phyloP scores from a whole-genome alignment of 2,797 vertebrate genomes.

The Rhinogobio ventralis region DNA sequence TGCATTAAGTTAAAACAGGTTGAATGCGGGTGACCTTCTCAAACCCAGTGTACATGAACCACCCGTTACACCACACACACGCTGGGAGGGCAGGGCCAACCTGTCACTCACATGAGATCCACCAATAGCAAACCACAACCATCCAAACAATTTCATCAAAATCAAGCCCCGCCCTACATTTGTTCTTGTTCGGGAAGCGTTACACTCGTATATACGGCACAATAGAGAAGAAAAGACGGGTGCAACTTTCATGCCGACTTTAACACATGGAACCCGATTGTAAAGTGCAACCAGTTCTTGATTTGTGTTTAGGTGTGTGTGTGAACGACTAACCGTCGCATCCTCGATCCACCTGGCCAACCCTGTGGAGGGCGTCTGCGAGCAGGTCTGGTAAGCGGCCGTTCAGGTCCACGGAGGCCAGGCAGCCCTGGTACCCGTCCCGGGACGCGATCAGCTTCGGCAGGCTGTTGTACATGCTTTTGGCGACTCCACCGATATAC shows the following conservation, averaged over 20 bases:
- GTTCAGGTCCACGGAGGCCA: slow-evolving; percentile 93
- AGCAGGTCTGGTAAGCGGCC: slow-evolving; percentile 94
- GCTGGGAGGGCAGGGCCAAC: no score
- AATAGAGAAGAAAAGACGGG: no score
- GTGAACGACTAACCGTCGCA: slow-evolving; percentile 84
- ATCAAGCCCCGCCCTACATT: no score
- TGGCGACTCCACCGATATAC: slow-evolving; percentile 90
- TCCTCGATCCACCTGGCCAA: slow-evolving; percentile 90
- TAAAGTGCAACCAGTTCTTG: no score
- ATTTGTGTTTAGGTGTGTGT: neutral
- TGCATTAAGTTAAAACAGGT: neutral
- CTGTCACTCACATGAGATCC: no score
- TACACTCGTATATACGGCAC: no score
- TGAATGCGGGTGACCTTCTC: neutral
- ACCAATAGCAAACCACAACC: no score
- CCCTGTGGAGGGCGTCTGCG: slow-evolving; percentile 90
- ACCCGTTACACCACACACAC: no score
- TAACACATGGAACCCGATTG: no score
- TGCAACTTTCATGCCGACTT: no score
- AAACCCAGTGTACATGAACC: neutral
- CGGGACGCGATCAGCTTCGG: slow-evolving; percentile 92
- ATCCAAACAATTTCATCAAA: no score
- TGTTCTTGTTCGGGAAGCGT: no score
- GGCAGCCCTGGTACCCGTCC: slow-evolving; percentile 92
- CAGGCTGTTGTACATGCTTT: slow-evolving; percentile 87